Evolutionary conservation across 2,113 vertebrate species (phyloP), one percentile per base, ranked within the genome.

Genomic region (Gorsachius goisagi): DNA sequence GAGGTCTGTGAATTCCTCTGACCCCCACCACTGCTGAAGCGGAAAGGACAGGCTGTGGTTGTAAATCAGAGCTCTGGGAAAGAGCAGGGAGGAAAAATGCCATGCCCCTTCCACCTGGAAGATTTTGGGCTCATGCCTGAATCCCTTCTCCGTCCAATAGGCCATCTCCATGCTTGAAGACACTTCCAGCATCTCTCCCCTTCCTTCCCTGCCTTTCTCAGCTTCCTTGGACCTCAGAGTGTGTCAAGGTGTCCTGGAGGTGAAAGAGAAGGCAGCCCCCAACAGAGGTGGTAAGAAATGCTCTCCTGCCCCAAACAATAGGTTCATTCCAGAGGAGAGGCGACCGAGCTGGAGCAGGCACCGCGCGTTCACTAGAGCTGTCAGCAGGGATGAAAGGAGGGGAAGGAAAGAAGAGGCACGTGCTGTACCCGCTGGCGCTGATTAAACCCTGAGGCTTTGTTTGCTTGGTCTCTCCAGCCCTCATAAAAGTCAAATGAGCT

Each of bases 401-500:
- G 39, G 44, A 85, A 74, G 60, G 55, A 69, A 83, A 79, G 76
- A 60, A 82, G 44, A 81, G 62, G 82, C 74, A 91, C 8, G 24
- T 63, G 72, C 30, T 91, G 77, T 80, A 66, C 83, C 63, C 35
- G 1, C 76, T n/a, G 20, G 73, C 1, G 5, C 85, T 87, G 92
- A 74, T 66, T 81, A 87, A 97, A 91, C 77, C 81, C 89, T 21
- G 28, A 78, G 85, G 77, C 64, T 97, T 91, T 89, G 50, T 52
- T 93, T 93, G 81, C 85, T 94, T 63, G 85, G 90, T 50, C 81
- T 92, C 71, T 91, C 28, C 78, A 77, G 67, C 79, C 58, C 89
- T 72, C 37, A 75, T 63, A 94, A 97, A 91, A 94, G 78, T 75
- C 77, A 94, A 93, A 93, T 33, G 69, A 91, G 81, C 72, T 82